Base-by-base conservation (phyloP, 2,797 vertebrate species). In the Hydrolagus colliei region DNA sequence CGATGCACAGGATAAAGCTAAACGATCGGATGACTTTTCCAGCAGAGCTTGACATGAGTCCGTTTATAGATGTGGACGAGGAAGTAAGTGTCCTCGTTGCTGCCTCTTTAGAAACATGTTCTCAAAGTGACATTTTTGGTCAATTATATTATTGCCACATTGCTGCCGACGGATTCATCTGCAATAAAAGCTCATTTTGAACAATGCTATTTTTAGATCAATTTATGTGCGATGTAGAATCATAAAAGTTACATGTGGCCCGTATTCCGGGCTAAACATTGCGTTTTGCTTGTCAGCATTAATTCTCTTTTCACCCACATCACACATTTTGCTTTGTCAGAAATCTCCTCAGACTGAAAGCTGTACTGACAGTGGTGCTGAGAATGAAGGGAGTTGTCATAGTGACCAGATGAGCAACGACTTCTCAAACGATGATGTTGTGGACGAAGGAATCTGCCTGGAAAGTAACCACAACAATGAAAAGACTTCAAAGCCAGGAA, bases 361-460 rank as follows among this genome's bases (percentile, higher is more conserved):
- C 92, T 98, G 98, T 91, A 99, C 98, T 87, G 98, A 99, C 90
- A 99, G 98, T 75, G 98, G 98, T 88, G 98, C 98, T 18, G 98
- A 99, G 92, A 99, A 99, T 87, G 98, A 99, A 95, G 98, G 98
- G 88, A 99, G 98, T 91, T 99, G 98, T 92, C 98, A 99, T 93
- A 99, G 98, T 78, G 98, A 99, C 94, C 98, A 99, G 92, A 97
- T 99, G 97, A 99, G 97, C 94, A 99, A 98, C 79, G 98, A 99
- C 90, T 99, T 99, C 92, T 98, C 96, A 89, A 98, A 96, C 0
- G 98, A 99, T 62, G 98, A 99, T 86, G 96, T 94, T 77, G 96
- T 99, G 86, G 98, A 99, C 88, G 98, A 99, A 92, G 98, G 98
- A 87, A 99, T 99, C 91, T 98, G 97, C 91, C 94, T 99, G 86